Conservation (phyloP, 1,140 invertebrate genomes). For the Ips typographus region DNA sequence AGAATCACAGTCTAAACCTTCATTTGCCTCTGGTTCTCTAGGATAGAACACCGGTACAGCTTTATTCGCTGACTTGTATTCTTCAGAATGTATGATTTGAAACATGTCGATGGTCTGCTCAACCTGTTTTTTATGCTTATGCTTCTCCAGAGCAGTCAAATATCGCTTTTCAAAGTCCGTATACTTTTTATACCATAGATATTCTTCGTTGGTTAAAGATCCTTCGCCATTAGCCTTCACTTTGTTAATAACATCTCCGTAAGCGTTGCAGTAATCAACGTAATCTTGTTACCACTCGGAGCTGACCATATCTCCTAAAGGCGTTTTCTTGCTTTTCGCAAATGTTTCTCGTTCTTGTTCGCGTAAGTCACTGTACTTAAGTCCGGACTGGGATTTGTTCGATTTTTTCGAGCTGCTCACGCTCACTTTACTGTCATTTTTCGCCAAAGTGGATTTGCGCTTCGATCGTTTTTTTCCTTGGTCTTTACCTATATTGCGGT, state of each 20-base stretch:
- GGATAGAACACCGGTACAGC: constrained; percentile 28
- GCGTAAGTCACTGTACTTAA: too few species aligned
- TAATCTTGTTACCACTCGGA: constrained; percentile 42
- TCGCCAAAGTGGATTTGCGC: constrained; percentile 28
- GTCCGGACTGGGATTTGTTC: too few species aligned
- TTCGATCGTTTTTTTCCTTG: constrained; percentile 29
- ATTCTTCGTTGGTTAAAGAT: constrained; percentile 12
- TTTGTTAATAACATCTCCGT: constrained; percentile 32
- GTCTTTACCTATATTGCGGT: constrained; percentile 20
- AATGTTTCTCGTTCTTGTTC: too few species aligned
- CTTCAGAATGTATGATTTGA: constrained; percentile 23
- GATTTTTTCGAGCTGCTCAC: too few species aligned
- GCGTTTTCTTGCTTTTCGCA: too few species aligned
- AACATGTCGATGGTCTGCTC: constrained; percentile 12
- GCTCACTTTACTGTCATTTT: too few species aligned
- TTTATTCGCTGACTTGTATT: constrained; percentile 11
- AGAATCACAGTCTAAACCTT: constrained; percentile 5
- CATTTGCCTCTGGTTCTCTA: background rate
- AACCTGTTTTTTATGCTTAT: constrained; percentile 9
- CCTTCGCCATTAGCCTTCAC: constrained; percentile 16
- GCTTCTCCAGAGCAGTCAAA: constrained; percentile 7
- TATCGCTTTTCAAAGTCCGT: constrained; percentile 30
- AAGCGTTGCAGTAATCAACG: constrained; percentile 35
- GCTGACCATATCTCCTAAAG: too few species aligned
- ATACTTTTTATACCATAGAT: constrained; percentile 30